Conservation (phyloP, 2,797 vertebrate genomes). For the Danionella dracula region DNA sequence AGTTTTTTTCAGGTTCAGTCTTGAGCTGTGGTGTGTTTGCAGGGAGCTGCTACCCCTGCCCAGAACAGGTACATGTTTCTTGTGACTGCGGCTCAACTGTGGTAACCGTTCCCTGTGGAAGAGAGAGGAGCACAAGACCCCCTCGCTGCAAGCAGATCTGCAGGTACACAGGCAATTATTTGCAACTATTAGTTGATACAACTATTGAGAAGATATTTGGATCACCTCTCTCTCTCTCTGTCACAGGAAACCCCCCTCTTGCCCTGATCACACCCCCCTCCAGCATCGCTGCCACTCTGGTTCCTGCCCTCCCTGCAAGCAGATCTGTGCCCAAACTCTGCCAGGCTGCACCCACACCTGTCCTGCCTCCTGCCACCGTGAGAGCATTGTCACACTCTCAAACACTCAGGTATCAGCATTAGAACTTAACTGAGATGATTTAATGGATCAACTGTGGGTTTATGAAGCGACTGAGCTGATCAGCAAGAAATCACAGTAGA, state of each 20-base stretch:
- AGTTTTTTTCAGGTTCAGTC: no score
- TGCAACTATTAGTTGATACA: not conserved
- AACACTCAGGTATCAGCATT: no score
- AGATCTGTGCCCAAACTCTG: conserved; percentile 72
- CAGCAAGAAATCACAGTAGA: no score
- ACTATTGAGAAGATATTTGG: no score
- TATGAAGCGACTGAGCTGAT: no score
- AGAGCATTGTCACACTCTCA: no score
- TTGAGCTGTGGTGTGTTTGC: conserved; percentile 34
- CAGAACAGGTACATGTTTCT: conserved; percentile 79
- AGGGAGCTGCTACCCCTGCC: conserved; percentile 93
- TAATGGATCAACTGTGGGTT: no score
- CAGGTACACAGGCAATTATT: conserved; percentile 63
- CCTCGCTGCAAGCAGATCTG: conserved; percentile 86
- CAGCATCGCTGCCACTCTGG: conserved; percentile 85
- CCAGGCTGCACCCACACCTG: conserved; percentile 76
- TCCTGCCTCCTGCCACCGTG: conserved; percentile 74
- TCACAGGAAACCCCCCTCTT: conserved; percentile 74
- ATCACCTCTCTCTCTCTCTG: not conserved
- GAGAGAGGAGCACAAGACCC: conserved; percentile 84
- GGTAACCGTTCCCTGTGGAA: conserved; percentile 83
- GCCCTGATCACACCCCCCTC: conserved; percentile 77
- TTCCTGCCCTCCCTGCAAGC: conserved; percentile 80
- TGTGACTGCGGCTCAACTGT: conserved; percentile 76
- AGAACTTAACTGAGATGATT: no score